These are phyloP conservation scores for Apocrypta bakeri DNA, from an alignment of 1,140 invertebrate genomes.

Conservation along the genomic window DNA sequence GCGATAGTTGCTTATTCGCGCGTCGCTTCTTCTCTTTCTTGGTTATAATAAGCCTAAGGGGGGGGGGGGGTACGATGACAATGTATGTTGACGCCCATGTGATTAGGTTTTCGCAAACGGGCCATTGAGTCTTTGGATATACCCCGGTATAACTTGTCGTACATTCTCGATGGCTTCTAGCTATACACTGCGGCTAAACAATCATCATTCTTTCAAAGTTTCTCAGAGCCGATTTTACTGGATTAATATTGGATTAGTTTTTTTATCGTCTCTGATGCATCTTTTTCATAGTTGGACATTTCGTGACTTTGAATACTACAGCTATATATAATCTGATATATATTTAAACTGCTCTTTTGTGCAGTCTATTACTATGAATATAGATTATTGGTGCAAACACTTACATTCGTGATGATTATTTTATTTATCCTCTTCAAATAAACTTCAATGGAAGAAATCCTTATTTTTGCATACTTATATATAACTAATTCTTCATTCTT, in stretches of 20 bases:
- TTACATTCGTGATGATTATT: not conserved
- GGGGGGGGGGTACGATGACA: too few species aligned
- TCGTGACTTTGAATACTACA: too few species aligned
- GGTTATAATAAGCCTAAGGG: too few species aligned
- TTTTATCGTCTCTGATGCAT: too few species aligned
- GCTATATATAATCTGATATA: too few species aligned
- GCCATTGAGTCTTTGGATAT: slow-evolving; percentile 14
- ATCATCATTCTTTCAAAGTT: not conserved
- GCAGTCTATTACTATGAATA: too few species aligned
- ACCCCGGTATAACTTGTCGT: not conserved
- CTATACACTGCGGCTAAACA: not conserved
- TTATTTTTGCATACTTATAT: slow-evolving; percentile 17
- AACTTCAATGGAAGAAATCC: not conserved
- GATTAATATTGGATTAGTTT: not conserved
- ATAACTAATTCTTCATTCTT: not conserved
- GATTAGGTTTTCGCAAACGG: not conserved
- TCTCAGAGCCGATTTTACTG: not conserved
- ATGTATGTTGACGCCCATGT: not conserved
- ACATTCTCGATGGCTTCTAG: not conserved
- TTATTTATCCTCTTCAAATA: not conserved
- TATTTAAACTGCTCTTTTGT: too few species aligned
- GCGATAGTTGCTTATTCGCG: not conserved
- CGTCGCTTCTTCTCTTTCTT: not conserved
- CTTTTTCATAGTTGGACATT: too few species aligned
- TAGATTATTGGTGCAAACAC: slow-evolving; percentile 20